These are phyloP conservation scores for Corythornis leucogaster DNA, from an alignment of 2,797 vertebrate genomes.

Conservation along the genomic window DNA sequence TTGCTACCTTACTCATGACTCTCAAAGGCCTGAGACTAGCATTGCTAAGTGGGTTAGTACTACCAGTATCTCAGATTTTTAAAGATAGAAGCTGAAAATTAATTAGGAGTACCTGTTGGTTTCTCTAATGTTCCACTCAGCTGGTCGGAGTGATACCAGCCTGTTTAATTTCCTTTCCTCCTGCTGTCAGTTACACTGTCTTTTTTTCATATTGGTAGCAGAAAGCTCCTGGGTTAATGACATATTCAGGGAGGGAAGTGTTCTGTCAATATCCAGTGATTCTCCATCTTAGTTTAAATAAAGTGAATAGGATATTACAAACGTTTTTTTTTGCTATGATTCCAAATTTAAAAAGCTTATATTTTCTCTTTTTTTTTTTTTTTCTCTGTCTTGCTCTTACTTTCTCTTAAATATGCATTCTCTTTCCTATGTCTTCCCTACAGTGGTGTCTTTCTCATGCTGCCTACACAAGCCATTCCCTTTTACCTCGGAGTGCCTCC, in stretches of 20 bases:
- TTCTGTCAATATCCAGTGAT: neutral
- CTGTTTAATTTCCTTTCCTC: slow-evolving; percentile 44
- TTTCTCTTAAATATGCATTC: neutral
- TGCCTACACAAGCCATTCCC: neutral
- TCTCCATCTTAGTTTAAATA: neutral
- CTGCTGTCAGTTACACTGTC: slow-evolving; percentile 3
- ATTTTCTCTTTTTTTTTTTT: neutral
- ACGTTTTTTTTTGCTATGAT: neutral
- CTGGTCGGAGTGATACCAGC: slow-evolving; percentile 18
- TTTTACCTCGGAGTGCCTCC: neutral
- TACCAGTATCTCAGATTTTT: slow-evolving; percentile 23
- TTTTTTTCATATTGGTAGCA: slow-evolving; percentile 21
- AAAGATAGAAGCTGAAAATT: slow-evolving; percentile 31
- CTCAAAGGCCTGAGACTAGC: neutral
- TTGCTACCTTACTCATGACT: neutral
- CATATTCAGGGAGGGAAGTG: neutral
- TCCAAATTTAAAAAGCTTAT: neutral
- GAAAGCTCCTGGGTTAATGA: neutral
- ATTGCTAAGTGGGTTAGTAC: slow-evolving; percentile 21
- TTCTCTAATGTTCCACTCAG: slow-evolving; percentile 40
- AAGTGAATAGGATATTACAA: neutral
- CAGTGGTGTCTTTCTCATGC: neutral
- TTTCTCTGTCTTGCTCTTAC: neutral
- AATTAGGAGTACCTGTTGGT: slow-evolving; percentile 11
- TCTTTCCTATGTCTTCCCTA: neutral